A percentile compares a stretch with the other conserved stretches of the same genome.
Evolutionary conservation across 30 jellyfish, hydroid and myxozoan species (phyloP).

Genomic region (Aurelia sp.): DNA sequence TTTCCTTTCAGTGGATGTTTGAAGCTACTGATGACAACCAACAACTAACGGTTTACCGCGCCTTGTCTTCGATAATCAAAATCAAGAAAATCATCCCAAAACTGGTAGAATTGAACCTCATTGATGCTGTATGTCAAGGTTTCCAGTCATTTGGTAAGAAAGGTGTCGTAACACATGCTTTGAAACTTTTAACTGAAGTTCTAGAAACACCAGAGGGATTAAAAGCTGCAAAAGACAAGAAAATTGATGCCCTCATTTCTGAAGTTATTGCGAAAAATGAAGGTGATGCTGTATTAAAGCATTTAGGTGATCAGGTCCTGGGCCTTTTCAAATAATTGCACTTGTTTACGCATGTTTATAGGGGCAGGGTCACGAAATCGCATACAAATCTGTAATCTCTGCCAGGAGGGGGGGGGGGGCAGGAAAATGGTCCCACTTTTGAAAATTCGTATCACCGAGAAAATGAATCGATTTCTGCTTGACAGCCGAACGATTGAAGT

Average conservation of each 20-base stretch:
- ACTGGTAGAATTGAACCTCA: conserved; percentile 49
- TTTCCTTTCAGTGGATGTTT: conserved; percentile 73
- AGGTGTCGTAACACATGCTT: conserved; percentile 62
- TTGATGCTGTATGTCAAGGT: conserved; percentile 65
- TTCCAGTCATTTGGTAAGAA: conserved; percentile 28
- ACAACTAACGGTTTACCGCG: conserved; percentile 61
- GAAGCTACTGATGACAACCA: conserved; percentile 71
- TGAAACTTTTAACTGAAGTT: conserved; percentile 47
- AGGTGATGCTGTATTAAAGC: conserved; percentile 66
- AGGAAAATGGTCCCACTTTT: too few species aligned
- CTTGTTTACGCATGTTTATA: too few species aligned
- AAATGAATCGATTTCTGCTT: too few species aligned
- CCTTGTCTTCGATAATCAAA: conserved; percentile 52
- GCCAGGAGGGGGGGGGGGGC: too few species aligned
- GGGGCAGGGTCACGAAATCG: too few species aligned
- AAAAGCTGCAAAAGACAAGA: conserved; percentile 44
- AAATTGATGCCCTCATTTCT: conserved; percentile 20
- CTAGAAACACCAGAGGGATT: conserved; percentile 64
- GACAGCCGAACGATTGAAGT: too few species aligned
- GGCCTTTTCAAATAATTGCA: conserved; percentile 8
- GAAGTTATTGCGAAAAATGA: conserved; percentile 25
- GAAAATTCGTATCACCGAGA: too few species aligned
- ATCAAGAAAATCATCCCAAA: conserved; percentile 41
- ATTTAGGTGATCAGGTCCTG: conserved; percentile 49
- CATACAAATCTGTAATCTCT: too few species aligned